Base-by-base conservation (phyloP, 2,797 vertebrate genomes). In the Halcyon smyrnensis region DNA sequence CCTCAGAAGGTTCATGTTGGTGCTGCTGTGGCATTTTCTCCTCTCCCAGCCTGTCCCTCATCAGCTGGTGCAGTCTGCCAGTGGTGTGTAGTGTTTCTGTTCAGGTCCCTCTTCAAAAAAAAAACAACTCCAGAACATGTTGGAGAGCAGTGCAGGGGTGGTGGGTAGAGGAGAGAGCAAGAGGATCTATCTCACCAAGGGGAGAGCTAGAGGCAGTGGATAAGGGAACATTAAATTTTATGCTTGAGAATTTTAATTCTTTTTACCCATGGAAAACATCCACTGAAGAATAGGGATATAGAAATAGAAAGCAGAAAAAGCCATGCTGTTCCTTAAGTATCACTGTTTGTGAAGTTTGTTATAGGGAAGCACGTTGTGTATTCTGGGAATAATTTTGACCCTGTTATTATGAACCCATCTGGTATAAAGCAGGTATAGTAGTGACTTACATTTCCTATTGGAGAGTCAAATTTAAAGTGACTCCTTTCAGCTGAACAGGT, bases 1-100 rank as follows among this genome's bases (percentile, higher is more conserved):
- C 13, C 32, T 73, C 1, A 1, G 18, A 25, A 89, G 39, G 16
- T 20, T 78, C 9, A n/a, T 0, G 3, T 36, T 2, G 1, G 4
- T 10, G 2, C 32, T 59, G n/a, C 70, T 76, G 18, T 59, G 18
- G 32, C 3, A 1, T 34, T 69, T 71, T 39, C 12, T 69, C 43
- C 24, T 43, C 25, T 86, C 48, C 34, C 15, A 53, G 4, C 32
- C 30, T 76, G 41, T 60, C 51, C 15, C 43, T 84, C 37, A 2
- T 50, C n/a, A 91, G 16, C 28, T 75, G 53, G 24, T 63, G 36
- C 32, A 17, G 28, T 63, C 37, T 71, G 43, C 28, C n/a, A 41
- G 30, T 8, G 9, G 11, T 18, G 5, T 5, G 4, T 0, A 15
- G 27, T 1, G 2, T 82, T 65, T 54, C 30, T 82, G 8, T 45